Base-by-base conservation (phyloP, 2,888 invertebrate genomes). In the Caenorhabditis panamensis region DNA sequence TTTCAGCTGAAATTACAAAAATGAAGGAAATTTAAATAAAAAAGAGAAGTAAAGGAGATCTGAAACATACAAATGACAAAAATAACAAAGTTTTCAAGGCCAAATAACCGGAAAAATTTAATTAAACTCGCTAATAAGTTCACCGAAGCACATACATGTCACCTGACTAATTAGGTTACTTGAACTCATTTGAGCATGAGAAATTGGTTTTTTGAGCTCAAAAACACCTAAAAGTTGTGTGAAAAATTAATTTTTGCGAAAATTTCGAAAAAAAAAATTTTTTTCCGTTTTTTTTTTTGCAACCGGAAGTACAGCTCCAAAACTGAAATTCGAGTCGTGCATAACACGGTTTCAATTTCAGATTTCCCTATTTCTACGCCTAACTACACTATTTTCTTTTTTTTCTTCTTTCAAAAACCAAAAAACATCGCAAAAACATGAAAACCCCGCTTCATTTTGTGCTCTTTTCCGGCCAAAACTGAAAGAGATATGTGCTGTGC, bases 161-260 rank as follows among this genome's bases (percentile, higher is more conserved):
- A 28, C 24, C 54, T 28, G 28, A n/a, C 54, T 26, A 54, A 41
- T 41, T 41, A 41, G 41, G 41, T 41, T 41, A 41, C 13, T 41
- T 36, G 58, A n/a, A 44, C 51, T 67, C 67, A 58, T 67, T 67
- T 26, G 56, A 67, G 44, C 56, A 22, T n/a, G 31, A 67, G 47
- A 54, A 54, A 31, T 31, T 31, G 31, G 31, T 31, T 31, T 31
- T 31, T 31, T n/a, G n/a, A n/a, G n/a, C n/a, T n/a, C n/a, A n/a
- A n/a, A n/a, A n/a, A n/a, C n/a, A n/a, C n/a, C n/a, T n/a, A n/a
- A n/a, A n/a, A n/a, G n/a, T n/a, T n/a, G n/a, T n/a, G n/a, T n/a
- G n/a, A n/a, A n/a, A n/a, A n/a, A n/a, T n/a, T n/a, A n/a, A n/a
- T n/a, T n/a, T n/a, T n/a, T n/a, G n/a, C n/a, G n/a, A n/a, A n/a